Percentiles rank a stretch among this genome's conserved stretches.
phyloP scores from a whole-genome alignment of 2,888 invertebrate species.

The Choreutis nemorana region DNA sequence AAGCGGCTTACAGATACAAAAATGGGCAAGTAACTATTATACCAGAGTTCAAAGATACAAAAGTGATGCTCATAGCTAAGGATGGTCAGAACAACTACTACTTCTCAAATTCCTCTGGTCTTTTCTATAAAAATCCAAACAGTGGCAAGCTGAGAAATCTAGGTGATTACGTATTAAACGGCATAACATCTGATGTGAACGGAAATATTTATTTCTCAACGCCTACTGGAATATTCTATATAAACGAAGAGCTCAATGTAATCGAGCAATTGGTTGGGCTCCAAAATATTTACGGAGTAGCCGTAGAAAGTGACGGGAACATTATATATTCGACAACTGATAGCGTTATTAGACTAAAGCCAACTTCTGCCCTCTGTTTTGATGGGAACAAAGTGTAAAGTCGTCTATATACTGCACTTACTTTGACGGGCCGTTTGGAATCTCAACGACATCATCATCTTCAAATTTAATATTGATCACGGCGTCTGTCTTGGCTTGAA shows the following conservation, averaged over 20 bases:
- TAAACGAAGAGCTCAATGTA: background rate
- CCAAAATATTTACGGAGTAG: conserved; percentile 7
- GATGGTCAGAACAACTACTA: conserved; percentile 18
- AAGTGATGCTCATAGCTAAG: conserved; percentile 19
- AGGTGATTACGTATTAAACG: conserved; percentile 15
- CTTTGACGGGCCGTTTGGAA: conserved; percentile 46
- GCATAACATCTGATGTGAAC: conserved; percentile 17
- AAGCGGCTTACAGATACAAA: conserved; percentile 12
- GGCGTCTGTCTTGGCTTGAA: conserved; percentile 68
- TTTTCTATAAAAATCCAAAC: conserved; percentile 16
- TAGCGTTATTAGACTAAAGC: conserved; percentile 19
- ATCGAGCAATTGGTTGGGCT: conserved; percentile 3
- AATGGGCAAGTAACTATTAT: conserved; percentile 13
- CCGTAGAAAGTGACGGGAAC: conserved; percentile 5
- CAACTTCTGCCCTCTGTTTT: background rate
- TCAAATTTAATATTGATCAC: conserved; percentile 62
- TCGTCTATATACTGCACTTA: conserved; percentile 18
- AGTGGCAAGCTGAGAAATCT: conserved; percentile 4
- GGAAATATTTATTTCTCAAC: conserved; percentile 23
- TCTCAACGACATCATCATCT: conserved; percentile 56
- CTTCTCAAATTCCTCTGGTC: conserved; percentile 24
- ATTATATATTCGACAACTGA: conserved; percentile 18
- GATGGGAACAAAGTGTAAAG: background rate
- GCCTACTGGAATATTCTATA: conserved; percentile 17
- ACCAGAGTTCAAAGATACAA: conserved; percentile 16